A percentile compares a stretch with the other conserved stretches of the same genome.
Evolutionary conservation across 2,113 vertebrate genomes (phyloP).

Genomic region (Caretta caretta): DNA sequence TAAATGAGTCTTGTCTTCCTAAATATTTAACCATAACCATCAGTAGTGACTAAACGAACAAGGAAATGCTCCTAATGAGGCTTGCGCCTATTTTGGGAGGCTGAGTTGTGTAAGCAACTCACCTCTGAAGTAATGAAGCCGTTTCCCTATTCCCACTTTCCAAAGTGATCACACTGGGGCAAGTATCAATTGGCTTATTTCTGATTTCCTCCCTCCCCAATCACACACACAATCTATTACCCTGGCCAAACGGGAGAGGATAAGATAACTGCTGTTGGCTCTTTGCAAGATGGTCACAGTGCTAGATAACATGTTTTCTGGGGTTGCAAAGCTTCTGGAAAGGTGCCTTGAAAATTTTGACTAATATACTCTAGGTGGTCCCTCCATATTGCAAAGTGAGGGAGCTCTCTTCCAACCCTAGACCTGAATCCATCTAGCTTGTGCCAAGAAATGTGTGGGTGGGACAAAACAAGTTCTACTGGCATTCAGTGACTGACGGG

Average conservation of each 20-base stretch:
- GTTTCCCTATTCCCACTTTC: conserved; percentile 5
- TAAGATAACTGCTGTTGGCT: neutral
- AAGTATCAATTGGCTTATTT: conserved; percentile 17
- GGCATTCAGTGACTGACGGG: neutral
- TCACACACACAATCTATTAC: neutral
- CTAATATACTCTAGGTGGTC: neutral
- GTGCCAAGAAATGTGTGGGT: accelerated
- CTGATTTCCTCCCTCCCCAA: neutral
- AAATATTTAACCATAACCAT: conserved; percentile 53
- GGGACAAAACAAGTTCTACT: neutral
- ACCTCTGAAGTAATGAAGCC: neutral
- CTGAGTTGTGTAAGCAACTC: conserved; percentile 27
- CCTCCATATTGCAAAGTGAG: neutral
- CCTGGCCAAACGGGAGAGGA: neutral
- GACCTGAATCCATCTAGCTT: neutral
- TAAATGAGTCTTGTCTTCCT: conserved; percentile 51
- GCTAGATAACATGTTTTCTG: accelerated
- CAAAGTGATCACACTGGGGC: neutral
- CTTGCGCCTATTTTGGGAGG: conserved; percentile 16
- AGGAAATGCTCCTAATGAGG: conserved; percentile 47
- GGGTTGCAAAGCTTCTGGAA: neutral
- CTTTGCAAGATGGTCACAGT: neutral
- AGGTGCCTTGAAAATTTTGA: neutral
- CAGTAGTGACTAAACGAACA: conserved; percentile 46
- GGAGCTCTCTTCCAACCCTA: neutral